phyloP scores from a whole-genome alignment of 2,888 invertebrate genomes.

The Tenthredo distinguenda region DNA sequence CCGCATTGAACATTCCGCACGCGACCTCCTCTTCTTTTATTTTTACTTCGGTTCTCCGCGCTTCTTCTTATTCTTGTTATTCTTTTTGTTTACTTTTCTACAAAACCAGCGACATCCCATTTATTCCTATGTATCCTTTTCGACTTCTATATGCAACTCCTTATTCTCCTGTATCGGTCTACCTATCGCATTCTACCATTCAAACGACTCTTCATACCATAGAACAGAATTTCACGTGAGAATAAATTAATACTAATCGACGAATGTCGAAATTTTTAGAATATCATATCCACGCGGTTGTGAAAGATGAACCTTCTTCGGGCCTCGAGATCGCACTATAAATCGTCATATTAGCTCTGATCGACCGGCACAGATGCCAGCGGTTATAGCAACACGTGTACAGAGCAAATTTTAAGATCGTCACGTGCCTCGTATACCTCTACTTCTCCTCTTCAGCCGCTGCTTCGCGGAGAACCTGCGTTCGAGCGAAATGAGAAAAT shows the following conservation, averaged over 20 bases:
- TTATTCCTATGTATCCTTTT: neutral
- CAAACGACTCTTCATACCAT: neutral
- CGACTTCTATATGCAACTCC: no score
- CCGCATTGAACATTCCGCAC: conserved; percentile 52
- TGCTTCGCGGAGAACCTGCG: neutral
- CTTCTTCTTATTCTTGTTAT: neutral
- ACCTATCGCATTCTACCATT: no score
- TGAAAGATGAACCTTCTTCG: neutral
- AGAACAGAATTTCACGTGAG: neutral
- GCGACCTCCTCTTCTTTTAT: conserved; percentile 40
- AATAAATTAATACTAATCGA: no score
- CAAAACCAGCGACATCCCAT: neutral
- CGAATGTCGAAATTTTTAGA: neutral
- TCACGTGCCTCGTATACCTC: conserved; percentile 5
- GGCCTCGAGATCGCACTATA: neutral
- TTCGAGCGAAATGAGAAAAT: neutral
- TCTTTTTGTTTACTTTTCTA: neutral
- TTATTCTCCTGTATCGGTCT: no score
- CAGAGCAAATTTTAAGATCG: neutral
- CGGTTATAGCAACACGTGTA: neutral
- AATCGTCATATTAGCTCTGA: neutral
- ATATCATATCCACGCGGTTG: neutral
- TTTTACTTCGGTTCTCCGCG: neutral
- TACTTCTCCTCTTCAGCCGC: neutral
- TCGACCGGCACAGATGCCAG: neutral